Base-by-base conservation (phyloP, 2,888 invertebrate species). In the Mythimna pallens region DNA sequence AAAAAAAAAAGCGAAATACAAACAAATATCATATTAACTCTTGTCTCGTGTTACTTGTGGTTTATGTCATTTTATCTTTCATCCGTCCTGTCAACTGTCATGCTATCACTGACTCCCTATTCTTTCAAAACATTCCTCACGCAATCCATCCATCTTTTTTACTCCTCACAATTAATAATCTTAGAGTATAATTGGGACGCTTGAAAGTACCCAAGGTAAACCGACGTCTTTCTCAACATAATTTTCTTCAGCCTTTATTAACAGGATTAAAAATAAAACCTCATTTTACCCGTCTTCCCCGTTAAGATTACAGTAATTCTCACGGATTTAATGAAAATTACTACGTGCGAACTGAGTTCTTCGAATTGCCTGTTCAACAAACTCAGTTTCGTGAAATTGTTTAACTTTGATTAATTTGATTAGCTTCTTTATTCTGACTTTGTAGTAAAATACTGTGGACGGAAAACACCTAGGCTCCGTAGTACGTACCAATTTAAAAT, bases 311-410 rank as follows among this genome's bases (percentile, higher is more conserved):
- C 65, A 58, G 58, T 78, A 10, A 82, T 82, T 71, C 40, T 43
- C 71, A 58, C 47, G 72, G 77, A 70, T 82, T 82, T 71, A 34
- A 78, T 58, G 72, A 70, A 82, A 78, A 78, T 81, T 9, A 82
- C 78, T 65, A 54, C n/a, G 47, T 78, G 71, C 57, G 25, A 68
- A 65, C 47, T 20, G 80, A 63, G 25, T 55, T 82, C 47, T 58
- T 20, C 34, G 55, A 66, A 79, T 73, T 65, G 50, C 40, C n/a
- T 25, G 67, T 73, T 69, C 63, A 50, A 67, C 66, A 79, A 79
- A 66, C 69, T 72, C 52, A 64, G 66, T 67, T 66, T 50, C 9
- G 50, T 66, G 50, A n/a, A 70, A 64, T 54, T 62, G 55, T 57
- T 57, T 62, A n/a, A 62, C 20, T 67, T 65, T 57, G 64, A 67